These are phyloP conservation scores for Hemiprocne comata DNA, from an alignment of 2,113 vertebrate species.

Conservation along the genomic window DNA sequence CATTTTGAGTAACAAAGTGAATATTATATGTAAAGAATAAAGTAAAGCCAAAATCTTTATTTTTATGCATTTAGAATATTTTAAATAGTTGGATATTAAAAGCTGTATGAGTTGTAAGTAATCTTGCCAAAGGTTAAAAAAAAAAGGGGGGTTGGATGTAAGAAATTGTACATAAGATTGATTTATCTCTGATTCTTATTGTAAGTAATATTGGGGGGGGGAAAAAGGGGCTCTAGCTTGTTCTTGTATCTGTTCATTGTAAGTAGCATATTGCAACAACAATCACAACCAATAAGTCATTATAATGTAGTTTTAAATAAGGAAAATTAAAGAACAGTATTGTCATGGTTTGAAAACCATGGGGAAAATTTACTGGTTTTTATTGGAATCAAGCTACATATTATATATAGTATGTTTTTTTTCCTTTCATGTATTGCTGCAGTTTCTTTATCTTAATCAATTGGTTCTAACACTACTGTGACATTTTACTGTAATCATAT, in stretches of 20 bases:
- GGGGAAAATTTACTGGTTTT: slow-evolving; percentile 65
- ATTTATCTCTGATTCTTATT: slow-evolving; percentile 82
- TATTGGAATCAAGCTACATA: slow-evolving; percentile 68
- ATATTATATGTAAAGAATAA: slow-evolving; percentile 83
- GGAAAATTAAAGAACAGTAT: slow-evolving; percentile 75
- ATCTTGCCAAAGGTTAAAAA: slow-evolving; percentile 97
- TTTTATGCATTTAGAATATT: slow-evolving; percentile 99
- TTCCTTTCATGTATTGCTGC: slow-evolving; percentile 74
- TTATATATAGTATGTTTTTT: slow-evolving; percentile 63
- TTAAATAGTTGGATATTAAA: slow-evolving; percentile 98
- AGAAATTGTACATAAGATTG: slow-evolving; percentile 87
- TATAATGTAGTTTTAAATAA: slow-evolving; percentile 73
- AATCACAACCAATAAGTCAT: slow-evolving; percentile 77
- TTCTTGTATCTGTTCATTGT: slow-evolving; percentile 71
- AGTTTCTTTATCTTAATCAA: slow-evolving; percentile 76
- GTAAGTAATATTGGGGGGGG: slow-evolving; percentile 69
- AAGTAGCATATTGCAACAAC: slow-evolving; percentile 79
- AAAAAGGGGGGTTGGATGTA: slow-evolving; percentile 83
- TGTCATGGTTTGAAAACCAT: slow-evolving; percentile 75
- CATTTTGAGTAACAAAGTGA: slow-evolving; percentile 79
- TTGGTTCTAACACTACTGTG: slow-evolving; percentile 78
- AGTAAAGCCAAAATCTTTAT: slow-evolving; percentile 99
- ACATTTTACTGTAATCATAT: slow-evolving; percentile 72
- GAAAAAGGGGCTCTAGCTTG: slow-evolving; percentile 69
- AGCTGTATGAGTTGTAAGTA: slow-evolving; percentile 93